Conservation (phyloP, 2,113 vertebrate genomes). For the Peucedramus taeniatus region DNA sequence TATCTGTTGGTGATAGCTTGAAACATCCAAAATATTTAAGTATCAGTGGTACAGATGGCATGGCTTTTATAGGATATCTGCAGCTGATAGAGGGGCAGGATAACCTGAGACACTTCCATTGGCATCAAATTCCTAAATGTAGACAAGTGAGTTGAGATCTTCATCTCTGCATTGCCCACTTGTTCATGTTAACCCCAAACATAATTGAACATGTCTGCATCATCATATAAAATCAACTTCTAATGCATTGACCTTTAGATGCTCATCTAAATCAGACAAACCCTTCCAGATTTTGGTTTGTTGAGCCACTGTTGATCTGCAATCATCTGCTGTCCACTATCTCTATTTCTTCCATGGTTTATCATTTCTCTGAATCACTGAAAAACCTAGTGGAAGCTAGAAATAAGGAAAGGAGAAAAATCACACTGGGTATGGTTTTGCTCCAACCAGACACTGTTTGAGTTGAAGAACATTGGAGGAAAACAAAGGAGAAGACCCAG, state of each 20-base stretch:
- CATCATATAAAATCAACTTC: not conserved
- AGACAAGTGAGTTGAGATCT: not conserved
- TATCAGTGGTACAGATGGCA: not conserved
- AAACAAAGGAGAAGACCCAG: not conserved
- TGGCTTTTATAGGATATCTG: not conserved
- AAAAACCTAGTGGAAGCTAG: not conserved
- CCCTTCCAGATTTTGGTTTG: not conserved
- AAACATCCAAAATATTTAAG: not conserved
- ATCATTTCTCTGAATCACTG: not conserved
- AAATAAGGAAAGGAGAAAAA: not conserved
- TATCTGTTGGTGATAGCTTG: not conserved
- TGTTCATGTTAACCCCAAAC: not conserved
- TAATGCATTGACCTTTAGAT: not conserved
- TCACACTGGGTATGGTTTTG: not conserved
- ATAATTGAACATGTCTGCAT: not conserved
- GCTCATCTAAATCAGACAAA: not conserved
- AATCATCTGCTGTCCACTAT: not conserved
- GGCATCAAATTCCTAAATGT: not conserved
- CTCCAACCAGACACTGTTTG: fast-evolving
- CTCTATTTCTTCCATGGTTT: not conserved
- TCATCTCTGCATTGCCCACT: not conserved
- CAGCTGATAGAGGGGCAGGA: not conserved
- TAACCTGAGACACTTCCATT: fast-evolving
- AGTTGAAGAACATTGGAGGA: not conserved
- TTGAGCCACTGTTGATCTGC: not conserved